Evolutionary conservation across 2,113 vertebrate genomes (phyloP).

Genomic region (Phrynocephalus versicolor): DNA sequence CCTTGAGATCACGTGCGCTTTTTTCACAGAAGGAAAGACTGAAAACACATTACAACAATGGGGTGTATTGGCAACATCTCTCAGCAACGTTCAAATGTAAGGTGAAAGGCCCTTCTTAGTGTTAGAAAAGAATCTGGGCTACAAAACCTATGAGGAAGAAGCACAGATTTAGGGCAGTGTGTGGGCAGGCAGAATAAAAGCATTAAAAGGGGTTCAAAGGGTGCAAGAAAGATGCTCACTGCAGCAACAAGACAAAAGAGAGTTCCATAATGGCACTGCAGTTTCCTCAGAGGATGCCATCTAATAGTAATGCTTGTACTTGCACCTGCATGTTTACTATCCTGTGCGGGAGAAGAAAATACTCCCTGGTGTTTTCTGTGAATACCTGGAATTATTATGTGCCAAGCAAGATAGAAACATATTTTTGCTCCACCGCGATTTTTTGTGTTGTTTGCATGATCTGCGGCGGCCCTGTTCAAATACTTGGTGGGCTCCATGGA

Average conservation of each 20-base stretch:
- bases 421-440: background rate
- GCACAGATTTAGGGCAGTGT: background rate
- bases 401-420: background rate
- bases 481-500: too few relatives aligned
- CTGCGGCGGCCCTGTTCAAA: too few relatives aligned
- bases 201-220: background rate
- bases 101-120: background rate
- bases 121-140: background rate
- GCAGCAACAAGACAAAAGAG: background rate
- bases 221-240: background rate
- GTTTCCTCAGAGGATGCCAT: background rate
- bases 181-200: background rate
- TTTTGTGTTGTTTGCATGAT: too few relatives aligned
- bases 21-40: too few relatives aligned
- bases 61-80: background rate
- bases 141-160: conserved; percentile 2
- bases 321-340: background rate
- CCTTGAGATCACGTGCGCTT: too few relatives aligned
- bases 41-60: too few relatives aligned
- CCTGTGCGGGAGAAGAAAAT: background rate
- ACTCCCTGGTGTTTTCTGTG: background rate
- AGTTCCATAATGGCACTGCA: background rate
- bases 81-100: background rate
- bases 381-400: background rate
- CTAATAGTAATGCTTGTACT: background rate